Base-by-base conservation (phyloP, 2,888 invertebrate species). In the Orthosia cruda region DNA sequence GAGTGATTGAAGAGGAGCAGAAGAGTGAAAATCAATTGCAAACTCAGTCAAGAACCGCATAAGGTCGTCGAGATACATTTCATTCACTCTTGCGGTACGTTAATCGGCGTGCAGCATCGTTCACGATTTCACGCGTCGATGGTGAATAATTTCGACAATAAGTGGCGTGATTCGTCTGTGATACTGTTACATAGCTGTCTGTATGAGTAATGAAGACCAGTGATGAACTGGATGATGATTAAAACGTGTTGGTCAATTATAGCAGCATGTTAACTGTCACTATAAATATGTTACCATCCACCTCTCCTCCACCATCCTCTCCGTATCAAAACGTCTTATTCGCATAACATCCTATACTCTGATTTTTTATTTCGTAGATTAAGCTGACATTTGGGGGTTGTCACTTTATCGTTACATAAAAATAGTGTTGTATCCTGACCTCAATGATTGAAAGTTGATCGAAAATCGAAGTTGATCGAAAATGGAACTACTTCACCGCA, bases 121-220 rank as follows among this genome's bases (percentile, higher is more conserved):
- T 83, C 76, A 71, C 66, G 74, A 85, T 86, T 83, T 87, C 79
- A 87, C 83, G 87, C 83, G 47, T 62, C 69, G 62, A 80, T 71
- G 57, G 68, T 80, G 77, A 83, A 78, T 87, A 81, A 80, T 83
- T 85, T 80, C 32, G 74, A 70, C 75, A 74, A 47, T 71, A 80
- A 52, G 12, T 78, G 57, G 79, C 72, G 72, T 85, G 87, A 63
- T 79, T 69, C 71, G 74, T 67, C 32, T 70, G 40, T 52, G 59
- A 73, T 80, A 78, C 78, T 77, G 84, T 86, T 84, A 84, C 50
- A 71, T 86, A 78, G 79, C 81, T 84, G 82, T 76, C 65, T 49
- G 55, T 59, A 67, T 69, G 70, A 58, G 18, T 15, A 72, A 63
- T 62, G 13, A 74, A 59, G 55, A 80, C n/a, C 73, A 77, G 66